Percentiles rank a stretch among this genome's conserved stretches.
phyloP scores from a whole-genome alignment of 2,797 vertebrate genomes.

The Sparus aurata region DNA sequence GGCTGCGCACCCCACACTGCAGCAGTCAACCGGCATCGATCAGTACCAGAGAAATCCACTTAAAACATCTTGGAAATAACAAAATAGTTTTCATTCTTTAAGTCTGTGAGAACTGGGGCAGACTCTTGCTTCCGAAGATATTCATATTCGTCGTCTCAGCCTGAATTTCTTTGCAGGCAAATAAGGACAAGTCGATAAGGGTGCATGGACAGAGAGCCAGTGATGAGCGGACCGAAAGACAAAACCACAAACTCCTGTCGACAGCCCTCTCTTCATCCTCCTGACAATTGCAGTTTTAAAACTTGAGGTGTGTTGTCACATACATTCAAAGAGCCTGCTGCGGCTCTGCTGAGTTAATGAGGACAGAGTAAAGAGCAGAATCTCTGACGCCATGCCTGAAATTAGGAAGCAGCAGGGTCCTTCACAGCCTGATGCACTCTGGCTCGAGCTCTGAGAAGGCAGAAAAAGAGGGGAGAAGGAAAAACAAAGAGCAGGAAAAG shows the following conservation, averaged over 20 bases:
- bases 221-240: conserved; percentile 14
- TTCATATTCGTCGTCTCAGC: conserved; percentile 5
- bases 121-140: neutral
- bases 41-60: neutral
- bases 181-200: conserved; percentile 38
- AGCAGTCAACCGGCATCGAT: neutral
- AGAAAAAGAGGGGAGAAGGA: neutral
- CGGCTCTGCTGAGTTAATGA: conserved; percentile 23
- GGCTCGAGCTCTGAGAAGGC: conserved; percentile 46
- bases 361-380: conserved; percentile 9
- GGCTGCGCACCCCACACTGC: conserved; percentile 15
- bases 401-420: conserved; percentile 41
- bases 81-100: neutral
- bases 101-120: neutral
- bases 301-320: neutral
- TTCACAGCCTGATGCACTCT: conserved; percentile 44
- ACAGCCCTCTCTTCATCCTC: neutral
- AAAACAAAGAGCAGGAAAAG: conserved; percentile 9
- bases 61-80: neutral
- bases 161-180: conserved; percentile 54
- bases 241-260: conserved; percentile 11
- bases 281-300: conserved; percentile 5
- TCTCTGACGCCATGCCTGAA: conserved; percentile 30
- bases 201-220: neutral
- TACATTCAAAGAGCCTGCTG: conserved; percentile 23